These are phyloP conservation scores for Hybos culiciformis DNA, from an alignment of 2,888 invertebrate genomes.

Conservation along the genomic window DNA sequence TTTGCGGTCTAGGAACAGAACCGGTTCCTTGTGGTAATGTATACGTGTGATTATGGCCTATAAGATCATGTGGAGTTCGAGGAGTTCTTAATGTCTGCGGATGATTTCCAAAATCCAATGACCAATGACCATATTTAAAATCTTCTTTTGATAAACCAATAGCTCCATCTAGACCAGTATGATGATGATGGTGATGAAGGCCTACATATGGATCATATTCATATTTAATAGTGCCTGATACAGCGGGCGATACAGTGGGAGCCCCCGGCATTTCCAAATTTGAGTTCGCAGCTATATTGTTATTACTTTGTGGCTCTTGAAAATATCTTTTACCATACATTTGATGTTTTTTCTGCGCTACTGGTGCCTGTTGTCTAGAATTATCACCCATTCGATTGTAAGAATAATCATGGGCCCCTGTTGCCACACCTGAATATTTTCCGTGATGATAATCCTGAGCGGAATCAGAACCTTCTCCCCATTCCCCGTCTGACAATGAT, in stretches of 20 bases:
- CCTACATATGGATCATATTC: slow-evolving; percentile 39
- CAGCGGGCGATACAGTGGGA: slow-evolving; percentile 14
- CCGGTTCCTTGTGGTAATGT: slow-evolving; percentile 59
- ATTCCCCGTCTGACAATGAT: slow-evolving; percentile 76
- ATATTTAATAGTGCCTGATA: slow-evolving; percentile 38
- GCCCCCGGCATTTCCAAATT: neutral
- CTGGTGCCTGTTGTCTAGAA: slow-evolving; percentile 45
- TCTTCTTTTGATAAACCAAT: slow-evolving; percentile 27
- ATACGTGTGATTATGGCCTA: slow-evolving; percentile 81
- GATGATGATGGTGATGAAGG: slow-evolving; percentile 25
- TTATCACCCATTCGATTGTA: slow-evolving; percentile 45
- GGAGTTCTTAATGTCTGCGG: slow-evolving; percentile 28
- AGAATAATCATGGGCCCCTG: slow-evolving; percentile 57
- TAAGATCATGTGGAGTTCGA: slow-evolving; percentile 44
- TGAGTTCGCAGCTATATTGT: slow-evolving; percentile 1
- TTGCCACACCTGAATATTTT: slow-evolving; percentile 24
- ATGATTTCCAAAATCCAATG: slow-evolving; percentile 46
- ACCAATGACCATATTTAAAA: slow-evolving; percentile 22
- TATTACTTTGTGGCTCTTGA: slow-evolving; percentile 41
- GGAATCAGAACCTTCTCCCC: slow-evolving; percentile 83
- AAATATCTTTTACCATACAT: slow-evolving; percentile 82
- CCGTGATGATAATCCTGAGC: slow-evolving; percentile 60
- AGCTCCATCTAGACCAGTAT: slow-evolving; percentile 25
- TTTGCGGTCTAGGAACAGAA: slow-evolving; percentile 46
- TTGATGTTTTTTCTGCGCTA: slow-evolving; percentile 82